Conservation (phyloP, 2,888 invertebrate genomes). For the Podotricha telesiphe region DNA sequence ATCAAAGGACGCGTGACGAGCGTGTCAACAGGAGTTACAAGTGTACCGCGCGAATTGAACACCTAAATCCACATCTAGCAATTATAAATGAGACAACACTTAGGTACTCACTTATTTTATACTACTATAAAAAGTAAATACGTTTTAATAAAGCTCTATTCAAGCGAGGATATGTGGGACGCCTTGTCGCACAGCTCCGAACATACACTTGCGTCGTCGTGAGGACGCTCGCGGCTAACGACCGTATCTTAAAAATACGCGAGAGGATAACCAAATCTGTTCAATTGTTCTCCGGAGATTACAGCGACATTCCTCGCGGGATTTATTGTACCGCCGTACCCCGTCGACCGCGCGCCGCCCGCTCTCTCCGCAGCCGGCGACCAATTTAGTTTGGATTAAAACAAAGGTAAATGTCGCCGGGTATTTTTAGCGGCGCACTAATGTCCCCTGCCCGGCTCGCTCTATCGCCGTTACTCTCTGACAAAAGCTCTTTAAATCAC, state of each 20-base stretch:
- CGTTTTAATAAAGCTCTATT: neutral
- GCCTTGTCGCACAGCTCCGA: neutral
- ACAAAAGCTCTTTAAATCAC: constrained; percentile 40
- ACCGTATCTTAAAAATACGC: constrained; percentile 40
- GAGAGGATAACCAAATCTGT: constrained; percentile 54
- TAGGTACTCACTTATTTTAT: neutral
- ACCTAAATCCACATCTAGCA: constrained; percentile 15
- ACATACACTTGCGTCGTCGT: constrained; percentile 41
- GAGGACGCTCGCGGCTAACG: constrained; percentile 53
- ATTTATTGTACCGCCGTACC: constrained; percentile 58
- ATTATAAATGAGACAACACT: neutral
- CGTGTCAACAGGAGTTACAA: constrained; percentile 10
- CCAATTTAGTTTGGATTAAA: constrained; percentile 56
- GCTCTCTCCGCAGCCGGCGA: constrained; percentile 36
- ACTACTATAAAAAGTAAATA: too few relatives aligned
- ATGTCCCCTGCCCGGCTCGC: constrained; percentile 26
- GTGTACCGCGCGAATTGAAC: constrained; percentile 8
- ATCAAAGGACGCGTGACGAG: constrained; percentile 34
- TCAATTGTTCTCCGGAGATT: constrained; percentile 58
- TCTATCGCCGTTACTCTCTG: constrained; percentile 29
- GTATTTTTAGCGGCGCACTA: constrained; percentile 47
- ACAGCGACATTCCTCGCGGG: constrained; percentile 58
- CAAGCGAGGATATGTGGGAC: neutral
- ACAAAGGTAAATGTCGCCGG: constrained; percentile 70
- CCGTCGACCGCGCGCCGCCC: neutral